phyloP scores from a whole-genome alignment of 2,797 vertebrate genomes.

The Gallinago nigripennis region DNA sequence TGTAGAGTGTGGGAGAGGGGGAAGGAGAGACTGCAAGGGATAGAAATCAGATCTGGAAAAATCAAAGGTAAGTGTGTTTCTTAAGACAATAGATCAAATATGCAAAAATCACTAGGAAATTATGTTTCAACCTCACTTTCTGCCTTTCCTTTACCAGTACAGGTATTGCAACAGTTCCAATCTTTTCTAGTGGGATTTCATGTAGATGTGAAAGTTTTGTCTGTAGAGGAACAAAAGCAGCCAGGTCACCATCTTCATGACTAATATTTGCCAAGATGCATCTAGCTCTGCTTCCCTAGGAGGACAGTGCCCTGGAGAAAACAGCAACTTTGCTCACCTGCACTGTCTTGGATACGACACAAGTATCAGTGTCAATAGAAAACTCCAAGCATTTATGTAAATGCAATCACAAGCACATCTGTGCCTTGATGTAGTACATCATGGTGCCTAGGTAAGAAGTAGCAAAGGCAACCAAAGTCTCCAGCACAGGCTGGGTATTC shows the following conservation, averaged over 20 bases:
- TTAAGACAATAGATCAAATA: not conserved
- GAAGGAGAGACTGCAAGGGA: not conserved
- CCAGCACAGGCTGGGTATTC: not conserved
- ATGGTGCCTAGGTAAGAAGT: not conserved
- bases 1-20: not conserved
- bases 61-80: not conserved
- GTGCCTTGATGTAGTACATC: too few relatives aligned
- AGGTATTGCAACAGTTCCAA: not conserved
- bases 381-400: not conserved
- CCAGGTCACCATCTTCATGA: too few relatives aligned
- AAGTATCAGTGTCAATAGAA: not conserved
- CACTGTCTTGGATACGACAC: not conserved
- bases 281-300: not conserved
- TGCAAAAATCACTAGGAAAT: not conserved
- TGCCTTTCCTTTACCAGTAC: not conserved
- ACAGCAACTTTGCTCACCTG: not conserved
- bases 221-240: not conserved
- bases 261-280: not conserved
- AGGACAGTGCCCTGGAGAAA: not conserved
- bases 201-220: rapidly evolving
- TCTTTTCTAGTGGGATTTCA: not conserved
- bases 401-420: not conserved
- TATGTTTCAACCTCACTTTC: not conserved
- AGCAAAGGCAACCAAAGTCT: not conserved
- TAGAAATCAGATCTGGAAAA: not conserved